phyloP scores from a whole-genome alignment of 2,888 invertebrate genomes.

The Cephus pulcher region DNA sequence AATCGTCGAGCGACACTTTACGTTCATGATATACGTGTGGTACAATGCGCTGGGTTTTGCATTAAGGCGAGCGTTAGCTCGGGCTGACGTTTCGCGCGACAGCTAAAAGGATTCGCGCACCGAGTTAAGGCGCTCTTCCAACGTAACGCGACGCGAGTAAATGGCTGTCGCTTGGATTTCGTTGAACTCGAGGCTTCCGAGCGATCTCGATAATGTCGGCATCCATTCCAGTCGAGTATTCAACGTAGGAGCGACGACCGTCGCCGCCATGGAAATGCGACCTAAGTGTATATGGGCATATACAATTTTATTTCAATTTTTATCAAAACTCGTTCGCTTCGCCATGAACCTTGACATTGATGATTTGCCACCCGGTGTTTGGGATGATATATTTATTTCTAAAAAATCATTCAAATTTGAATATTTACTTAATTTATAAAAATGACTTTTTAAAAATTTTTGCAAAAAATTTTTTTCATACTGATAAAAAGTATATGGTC shows the following conservation, averaged over 20 bases:
- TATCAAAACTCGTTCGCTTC: too few species aligned
- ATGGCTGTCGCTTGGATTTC: neutral
- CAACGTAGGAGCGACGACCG: neutral
- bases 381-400: too few species aligned
- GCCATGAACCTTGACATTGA: too few species aligned
- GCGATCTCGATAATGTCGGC: neutral
- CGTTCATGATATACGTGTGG: neutral
- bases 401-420: too few species aligned
- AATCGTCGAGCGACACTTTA: neutral
- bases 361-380: too few species aligned
- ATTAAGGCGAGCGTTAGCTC: neutral
- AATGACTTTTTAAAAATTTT: too few species aligned
- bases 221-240: neutral
- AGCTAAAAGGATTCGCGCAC: neutral
- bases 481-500: too few species aligned
- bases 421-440: too few species aligned
- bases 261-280: neutral
- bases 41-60: neutral
- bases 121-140: neutral
- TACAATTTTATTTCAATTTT: neutral
- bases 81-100: neutral
- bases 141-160: neutral
- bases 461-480: too few species aligned
- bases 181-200: neutral
- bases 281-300: neutral